Conservation (phyloP, 2,888 invertebrate genomes). For the Drepanosiphum platanoidis region DNA sequence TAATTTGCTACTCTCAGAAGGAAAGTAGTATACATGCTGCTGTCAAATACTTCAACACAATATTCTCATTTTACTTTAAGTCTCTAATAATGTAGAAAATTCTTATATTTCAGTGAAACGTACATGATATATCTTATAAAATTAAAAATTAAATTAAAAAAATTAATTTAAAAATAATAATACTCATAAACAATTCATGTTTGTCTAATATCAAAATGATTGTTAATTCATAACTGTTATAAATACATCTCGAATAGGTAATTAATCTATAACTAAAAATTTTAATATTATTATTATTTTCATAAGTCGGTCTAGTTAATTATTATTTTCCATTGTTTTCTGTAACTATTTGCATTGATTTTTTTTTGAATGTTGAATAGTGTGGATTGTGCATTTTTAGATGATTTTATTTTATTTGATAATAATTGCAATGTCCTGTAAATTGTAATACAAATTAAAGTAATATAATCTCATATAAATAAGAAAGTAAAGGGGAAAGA, state of each 20-base stretch:
- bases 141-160: not conserved
- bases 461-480: not conserved
- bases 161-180: no score
- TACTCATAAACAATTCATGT: no score
- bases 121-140: not conserved
- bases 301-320: no score
- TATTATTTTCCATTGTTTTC: no score
- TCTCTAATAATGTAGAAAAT: not conserved
- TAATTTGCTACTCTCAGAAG: constrained; percentile 29
- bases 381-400: not conserved
- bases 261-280: no score
- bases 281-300: no score
- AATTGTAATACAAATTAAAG: not conserved
- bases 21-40: not conserved
- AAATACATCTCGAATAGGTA: no score
- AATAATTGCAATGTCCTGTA: no score
- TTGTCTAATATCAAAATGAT: no score
- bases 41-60: constrained; percentile 6
- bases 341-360: no score
- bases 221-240: no score
- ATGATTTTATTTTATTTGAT: not conserved
- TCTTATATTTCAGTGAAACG: not conserved
- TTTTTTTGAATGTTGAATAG: no score
- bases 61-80: constrained; percentile 15
- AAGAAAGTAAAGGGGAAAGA: constrained; percentile 11